Base-by-base conservation (phyloP, 2,113 vertebrate genomes). In the Gobiocypris rarus region DNA sequence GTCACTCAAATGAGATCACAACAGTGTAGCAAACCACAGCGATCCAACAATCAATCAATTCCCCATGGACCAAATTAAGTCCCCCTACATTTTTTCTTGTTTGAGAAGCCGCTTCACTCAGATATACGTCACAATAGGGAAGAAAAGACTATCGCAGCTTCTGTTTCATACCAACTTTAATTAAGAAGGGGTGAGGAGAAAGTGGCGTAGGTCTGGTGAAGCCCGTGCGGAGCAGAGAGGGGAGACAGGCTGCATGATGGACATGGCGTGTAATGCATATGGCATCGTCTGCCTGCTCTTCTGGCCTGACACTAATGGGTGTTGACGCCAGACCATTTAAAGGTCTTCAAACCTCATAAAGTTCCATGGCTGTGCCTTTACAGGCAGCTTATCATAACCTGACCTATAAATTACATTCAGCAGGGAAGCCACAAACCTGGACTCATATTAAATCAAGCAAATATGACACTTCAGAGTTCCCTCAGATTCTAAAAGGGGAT, bases 231-330 rank as follows among this genome's bases (percentile, higher is more conserved):
- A 79, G 50, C 28, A 26, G 43, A 67, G 26, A 56, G 15, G 45
- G 80, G 31, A 81, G 80, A 31, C 76, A 83, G 75, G 87, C 84
- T 26, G 84, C 81, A 71, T 88, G 81, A 89, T 54, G 5, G 83
- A 87, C 67, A 59, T 69, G 78, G 79, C 28, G 71, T 75, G 69
- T 87, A 87, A 88, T 83, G 83, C 15, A 85, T 85, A 88, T 92
- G 92, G 90, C 92, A 89, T 84, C 70, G 86, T 86, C 89, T 88
- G 89, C 90, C 92, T 92, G 92, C 89, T 91, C 84, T 11, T 83
- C 75, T 43, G 85, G 83, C 84, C 79, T 91, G 90, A 92, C 83
- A 56, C 84, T 93, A 92, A 94, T 89, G 26, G 73, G 88, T 88
- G 84, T 86, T 90, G 93, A 93, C 85, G 85, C 83, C n/a, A 7